phyloP scores from a whole-genome alignment of 1,140 invertebrate genomes.

The Ceratitis capitata region DNA sequence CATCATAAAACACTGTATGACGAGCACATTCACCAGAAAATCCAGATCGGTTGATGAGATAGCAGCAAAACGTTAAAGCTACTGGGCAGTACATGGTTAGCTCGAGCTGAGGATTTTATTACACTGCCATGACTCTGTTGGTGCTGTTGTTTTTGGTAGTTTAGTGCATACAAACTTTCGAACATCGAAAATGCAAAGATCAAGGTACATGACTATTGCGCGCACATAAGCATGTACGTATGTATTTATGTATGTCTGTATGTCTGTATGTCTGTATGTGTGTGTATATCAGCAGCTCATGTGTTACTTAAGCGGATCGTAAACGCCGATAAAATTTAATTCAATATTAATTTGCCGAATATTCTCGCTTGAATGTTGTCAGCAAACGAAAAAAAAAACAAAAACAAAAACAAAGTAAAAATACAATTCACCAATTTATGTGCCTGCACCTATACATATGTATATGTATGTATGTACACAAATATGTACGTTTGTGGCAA shows the following conservation, averaged over 20 bases:
- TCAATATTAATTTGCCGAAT: slow-evolving; percentile 37
- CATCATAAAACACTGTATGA: background rate
- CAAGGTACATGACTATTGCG: background rate
- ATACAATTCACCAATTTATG: slow-evolving; percentile 36
- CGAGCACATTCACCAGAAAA: too few species aligned
- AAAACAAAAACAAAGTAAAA: too few species aligned
- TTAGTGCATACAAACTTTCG: too few species aligned
- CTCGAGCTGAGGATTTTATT: slow-evolving; percentile 1
- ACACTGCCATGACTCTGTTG: background rate
- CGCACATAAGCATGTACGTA: background rate
- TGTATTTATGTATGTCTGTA: background rate
- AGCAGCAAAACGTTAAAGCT: slow-evolving; percentile 27
- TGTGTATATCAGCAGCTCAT: background rate
- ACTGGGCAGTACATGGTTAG: slow-evolving; percentile 9
- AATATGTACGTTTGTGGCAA: too few species aligned
- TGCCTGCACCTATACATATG: too few species aligned
- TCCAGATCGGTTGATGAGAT: slow-evolving; percentile 10
- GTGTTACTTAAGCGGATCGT: slow-evolving; percentile 30
- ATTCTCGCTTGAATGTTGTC: slow-evolving; percentile 31
- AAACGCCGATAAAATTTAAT: slow-evolving; percentile 37
- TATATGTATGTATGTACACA: too few species aligned
- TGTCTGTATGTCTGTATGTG: background rate
- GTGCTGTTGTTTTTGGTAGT: background rate
- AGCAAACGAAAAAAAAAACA: too few species aligned
- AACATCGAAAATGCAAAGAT: background rate